Evolutionary conservation across 2,888 invertebrate genomes (phyloP).

Genomic region (Diadromus collaris): DNA sequence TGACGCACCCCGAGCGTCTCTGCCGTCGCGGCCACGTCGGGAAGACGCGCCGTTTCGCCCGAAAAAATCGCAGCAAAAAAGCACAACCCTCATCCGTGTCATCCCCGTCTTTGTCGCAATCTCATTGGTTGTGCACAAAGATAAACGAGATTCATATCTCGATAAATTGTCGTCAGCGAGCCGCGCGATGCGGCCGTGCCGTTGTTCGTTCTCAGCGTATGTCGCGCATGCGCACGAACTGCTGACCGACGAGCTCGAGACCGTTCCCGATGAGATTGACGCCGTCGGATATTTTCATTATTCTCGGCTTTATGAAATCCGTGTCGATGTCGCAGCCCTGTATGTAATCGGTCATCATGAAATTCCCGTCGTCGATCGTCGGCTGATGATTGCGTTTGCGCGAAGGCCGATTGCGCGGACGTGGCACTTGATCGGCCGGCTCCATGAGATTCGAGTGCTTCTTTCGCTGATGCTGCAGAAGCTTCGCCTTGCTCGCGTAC

Average conservation of each 20-base stretch:
- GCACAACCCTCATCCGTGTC: slow-evolving; percentile 60
- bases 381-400: slow-evolving; percentile 75
- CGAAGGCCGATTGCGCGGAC: slow-evolving; percentile 75
- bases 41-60: slow-evolving; percentile 44
- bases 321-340: slow-evolving; percentile 67
- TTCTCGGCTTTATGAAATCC: slow-evolving; percentile 73
- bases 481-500: slow-evolving; percentile 90
- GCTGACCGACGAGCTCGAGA: slow-evolving; percentile 72
- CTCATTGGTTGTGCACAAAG: slow-evolving; percentile 71
- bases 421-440: slow-evolving; percentile 77
- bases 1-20: slow-evolving; percentile 16
- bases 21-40: slow-evolving; percentile 31
- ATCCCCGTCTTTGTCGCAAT: slow-evolving; percentile 8
- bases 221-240: slow-evolving; percentile 77
- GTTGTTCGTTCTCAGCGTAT: slow-evolving; percentile 74
- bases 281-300: slow-evolving; percentile 72
- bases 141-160: slow-evolving; percentile 79
- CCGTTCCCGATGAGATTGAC: slow-evolving; percentile 70
- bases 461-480: slow-evolving; percentile 86
- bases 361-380: slow-evolving; percentile 66
- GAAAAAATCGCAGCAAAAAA: slow-evolving; percentile 72
- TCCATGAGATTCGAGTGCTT: slow-evolving; percentile 82
- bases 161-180: slow-evolving; percentile 69
- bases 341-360: slow-evolving; percentile 71
- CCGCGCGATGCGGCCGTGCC: slow-evolving; percentile 57